These are phyloP conservation scores for Cataglyphis albicans DNA, from an alignment of 2,888 invertebrate species.

Conservation along the genomic window DNA sequence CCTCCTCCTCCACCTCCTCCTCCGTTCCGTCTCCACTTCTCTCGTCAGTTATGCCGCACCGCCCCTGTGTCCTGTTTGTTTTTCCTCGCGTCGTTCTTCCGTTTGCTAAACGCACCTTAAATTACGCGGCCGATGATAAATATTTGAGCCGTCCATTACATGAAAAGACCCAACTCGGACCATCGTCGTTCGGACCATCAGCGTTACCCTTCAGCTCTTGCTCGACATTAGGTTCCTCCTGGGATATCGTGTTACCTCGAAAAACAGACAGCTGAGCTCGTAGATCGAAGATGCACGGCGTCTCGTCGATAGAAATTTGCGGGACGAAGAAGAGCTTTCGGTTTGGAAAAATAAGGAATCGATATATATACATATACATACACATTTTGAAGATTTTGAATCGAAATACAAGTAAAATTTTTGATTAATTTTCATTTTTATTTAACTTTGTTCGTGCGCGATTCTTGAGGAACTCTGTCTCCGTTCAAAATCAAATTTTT, in stretches of 20 bases:
- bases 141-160: conserved; percentile 84
- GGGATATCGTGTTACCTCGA: conserved; percentile 69
- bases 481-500: neutral
- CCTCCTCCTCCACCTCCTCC: conserved; percentile 61
- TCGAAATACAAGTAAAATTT: neutral
- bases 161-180: conserved; percentile 73
- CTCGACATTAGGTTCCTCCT: conserved; percentile 60
- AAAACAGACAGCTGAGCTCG: conserved; percentile 64
- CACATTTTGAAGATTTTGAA: neutral
- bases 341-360: neutral
- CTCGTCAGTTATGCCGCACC: conserved; percentile 65
- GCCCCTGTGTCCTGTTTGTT: conserved; percentile 82
- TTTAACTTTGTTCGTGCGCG: neutral
- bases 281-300: conserved; percentile 41
- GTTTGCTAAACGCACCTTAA: conserved; percentile 85
- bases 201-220: conserved; percentile 66
- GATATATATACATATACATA: neutral
- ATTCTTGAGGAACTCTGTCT: neutral
- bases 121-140: conserved; percentile 85
- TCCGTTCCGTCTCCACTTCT: conserved; percentile 59
- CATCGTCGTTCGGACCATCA: conserved; percentile 59
- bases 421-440: neutral
- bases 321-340: neutral
- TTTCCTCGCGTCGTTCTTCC: conserved; percentile 83
- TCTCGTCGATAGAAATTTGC: conserved; percentile 49